Conservation (phyloP, 2,797 vertebrate genomes). For the Huso huso region DNA sequence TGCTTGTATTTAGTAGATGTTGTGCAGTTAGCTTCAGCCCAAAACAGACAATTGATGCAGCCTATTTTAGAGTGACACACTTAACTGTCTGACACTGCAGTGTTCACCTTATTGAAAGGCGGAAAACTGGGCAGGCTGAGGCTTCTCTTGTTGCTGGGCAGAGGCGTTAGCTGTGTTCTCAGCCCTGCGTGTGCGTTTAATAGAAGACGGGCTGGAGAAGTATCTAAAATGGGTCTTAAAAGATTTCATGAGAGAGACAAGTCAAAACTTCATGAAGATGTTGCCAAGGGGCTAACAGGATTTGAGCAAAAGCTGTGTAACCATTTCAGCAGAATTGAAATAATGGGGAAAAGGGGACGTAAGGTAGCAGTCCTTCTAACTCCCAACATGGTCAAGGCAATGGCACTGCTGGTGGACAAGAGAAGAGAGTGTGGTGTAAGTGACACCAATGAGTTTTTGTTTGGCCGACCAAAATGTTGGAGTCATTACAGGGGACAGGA, state of each 20-base stretch:
- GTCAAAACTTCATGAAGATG: neutral
- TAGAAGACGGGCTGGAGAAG: neutral
- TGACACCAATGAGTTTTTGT: neutral
- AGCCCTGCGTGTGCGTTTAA: neutral
- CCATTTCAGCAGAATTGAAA: neutral
- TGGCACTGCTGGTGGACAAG: neutral
- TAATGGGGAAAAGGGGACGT: too few relatives aligned
- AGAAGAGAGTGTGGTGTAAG: neutral
- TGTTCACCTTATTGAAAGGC: too few relatives aligned
- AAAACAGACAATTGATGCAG: too few relatives aligned
- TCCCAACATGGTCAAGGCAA: neutral
- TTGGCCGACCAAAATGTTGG: neutral
- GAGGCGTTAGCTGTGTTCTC: too few relatives aligned
- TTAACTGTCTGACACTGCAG: too few relatives aligned
- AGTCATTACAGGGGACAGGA: too few relatives aligned
- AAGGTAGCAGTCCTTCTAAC: too few relatives aligned
- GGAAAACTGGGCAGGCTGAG: too few relatives aligned
- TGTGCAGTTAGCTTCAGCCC: too few relatives aligned
- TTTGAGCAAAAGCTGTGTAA: neutral
- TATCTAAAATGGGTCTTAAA: neutral
- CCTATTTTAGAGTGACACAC: too few relatives aligned
- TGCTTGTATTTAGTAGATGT: too few relatives aligned
- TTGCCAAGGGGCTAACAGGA: neutral
- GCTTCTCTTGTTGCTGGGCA: too few relatives aligned
- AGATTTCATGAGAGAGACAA: neutral